Evolutionary conservation across 1,140 invertebrate species (phyloP), one percentile per base, ranked within the genome.

Genomic region (Eueides isabella): DNA sequence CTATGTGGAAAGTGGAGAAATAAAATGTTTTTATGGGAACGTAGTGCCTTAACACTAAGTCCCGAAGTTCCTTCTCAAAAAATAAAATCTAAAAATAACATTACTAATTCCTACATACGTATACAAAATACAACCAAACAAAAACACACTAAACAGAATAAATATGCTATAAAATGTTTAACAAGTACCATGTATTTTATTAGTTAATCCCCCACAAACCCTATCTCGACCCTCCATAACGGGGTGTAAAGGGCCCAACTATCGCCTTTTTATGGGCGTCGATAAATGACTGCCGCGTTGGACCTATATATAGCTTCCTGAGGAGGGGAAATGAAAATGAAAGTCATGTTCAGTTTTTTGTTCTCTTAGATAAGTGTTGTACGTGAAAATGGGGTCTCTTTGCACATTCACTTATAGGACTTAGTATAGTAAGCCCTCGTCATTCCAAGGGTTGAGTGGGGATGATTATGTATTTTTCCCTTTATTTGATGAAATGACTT

Each of bases 271-370:
- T 83, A 81, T 79, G 75, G 64, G 66, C 61, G 62, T 67, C 48
- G 68, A 78, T 76, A 83, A 78, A 78, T 74, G 74, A 71, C 62
- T 67, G 28, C 67, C 62, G 62, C 70, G 48, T 76, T 65, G 64
- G 66, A 71, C 48, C 74, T 30, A 78, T 72, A 73, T 30, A 78
- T 72, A 73, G 71, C 72, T 83, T 83, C 81, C 79, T 80, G 78
- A 74, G 71, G 76, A 62, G 75, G 72, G 77, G 71, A 67, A 75
- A 75, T 76, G 77, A 75, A 82, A 82, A 77, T 72, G 79, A 80
- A 78, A 81, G 79, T 83, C 77, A 81, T 79, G 72, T 76, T 70
- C 67, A 73, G 74, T 74, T 76, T 80, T 81, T 79, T 80, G 76
- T 80, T 75, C 78, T 71, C 62, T 61, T 63, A 81, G 80, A 81